These are phyloP conservation scores for Agrotis clavis DNA, from an alignment of 2,888 invertebrate genomes.

Conservation along the genomic window DNA sequence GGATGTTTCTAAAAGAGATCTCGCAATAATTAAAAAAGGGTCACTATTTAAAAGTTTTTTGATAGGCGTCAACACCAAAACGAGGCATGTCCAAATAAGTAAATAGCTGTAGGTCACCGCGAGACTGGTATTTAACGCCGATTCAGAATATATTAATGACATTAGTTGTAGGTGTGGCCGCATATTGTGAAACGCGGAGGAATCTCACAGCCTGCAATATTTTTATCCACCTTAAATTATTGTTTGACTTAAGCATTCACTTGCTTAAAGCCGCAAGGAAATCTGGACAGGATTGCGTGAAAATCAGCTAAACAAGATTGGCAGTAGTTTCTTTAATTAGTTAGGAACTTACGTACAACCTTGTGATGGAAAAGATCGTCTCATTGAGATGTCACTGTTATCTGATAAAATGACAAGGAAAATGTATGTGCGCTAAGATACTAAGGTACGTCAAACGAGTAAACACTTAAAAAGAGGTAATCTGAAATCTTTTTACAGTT, in stretches of 20 bases:
- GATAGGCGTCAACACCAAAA: slow-evolving; percentile 9
- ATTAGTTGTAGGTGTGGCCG: slow-evolving; percentile 43
- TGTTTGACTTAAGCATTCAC: neutral
- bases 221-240: slow-evolving; percentile 17
- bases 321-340: slow-evolving; percentile 44
- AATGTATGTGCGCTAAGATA: slow-evolving; percentile 64
- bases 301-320: slow-evolving; percentile 35
- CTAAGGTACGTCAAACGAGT: slow-evolving; percentile 60
- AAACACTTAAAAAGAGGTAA: slow-evolving; percentile 45
- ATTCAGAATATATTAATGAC: slow-evolving; percentile 29
- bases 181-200: slow-evolving; percentile 45
- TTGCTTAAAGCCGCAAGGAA: slow-evolving; percentile 14
- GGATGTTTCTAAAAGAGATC: neutral
- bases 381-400: slow-evolving; percentile 75
- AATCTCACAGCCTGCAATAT: slow-evolving; percentile 22
- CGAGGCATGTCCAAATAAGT: slow-evolving; percentile 14
- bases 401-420: slow-evolving; percentile 74
- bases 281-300: slow-evolving; percentile 40
- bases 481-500: slow-evolving; percentile 28
- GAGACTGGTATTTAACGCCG: slow-evolving; percentile 23
- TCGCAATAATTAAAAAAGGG: neutral
- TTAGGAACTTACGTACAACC: slow-evolving; percentile 46
- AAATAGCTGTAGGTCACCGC: slow-evolving; percentile 21
- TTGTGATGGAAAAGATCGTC: slow-evolving; percentile 68
- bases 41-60: neutral